Evolutionary conservation across 2,888 invertebrate species (phyloP).

Genomic region (Athripsodes cinereus): DNA sequence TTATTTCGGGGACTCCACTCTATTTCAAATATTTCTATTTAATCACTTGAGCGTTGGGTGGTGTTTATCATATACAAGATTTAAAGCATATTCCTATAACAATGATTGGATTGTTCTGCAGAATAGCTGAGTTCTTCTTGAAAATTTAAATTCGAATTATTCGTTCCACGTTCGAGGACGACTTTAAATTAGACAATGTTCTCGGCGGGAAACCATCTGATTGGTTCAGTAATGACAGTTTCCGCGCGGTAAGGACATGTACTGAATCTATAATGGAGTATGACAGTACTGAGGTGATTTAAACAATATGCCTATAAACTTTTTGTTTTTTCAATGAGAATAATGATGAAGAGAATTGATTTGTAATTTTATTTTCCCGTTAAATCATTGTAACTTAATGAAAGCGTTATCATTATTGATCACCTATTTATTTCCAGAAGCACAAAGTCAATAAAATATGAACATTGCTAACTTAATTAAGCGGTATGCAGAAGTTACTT

Average conservation of each 20-base stretch:
- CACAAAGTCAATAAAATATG: no score
- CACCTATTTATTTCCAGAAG: no score
- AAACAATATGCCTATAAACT: neutral
- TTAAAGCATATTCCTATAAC: no score
- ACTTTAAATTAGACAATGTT: conserved; percentile 22
- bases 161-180: conserved; percentile 17
- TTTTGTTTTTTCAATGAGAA: neutral
- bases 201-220: conserved; percentile 8
- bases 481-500: no score
- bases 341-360: neutral
- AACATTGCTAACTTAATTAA: no score
- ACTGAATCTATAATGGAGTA: conserved; percentile 14
- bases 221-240: conserved; percentile 15
- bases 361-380: neutral
- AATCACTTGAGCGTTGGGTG: no score
- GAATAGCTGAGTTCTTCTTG: no score
- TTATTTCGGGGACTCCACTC: no score
- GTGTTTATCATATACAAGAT: no score
- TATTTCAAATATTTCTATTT: no score
- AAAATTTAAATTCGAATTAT: conserved; percentile 14
- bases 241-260: conserved; percentile 9
- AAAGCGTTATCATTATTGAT: neutral
- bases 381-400: neutral
- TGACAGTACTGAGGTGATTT: conserved; percentile 7
- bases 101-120: no score